These are phyloP conservation scores for Hyles vespertilio DNA, from an alignment of 1,140 invertebrate species.

Conservation along the genomic window DNA sequence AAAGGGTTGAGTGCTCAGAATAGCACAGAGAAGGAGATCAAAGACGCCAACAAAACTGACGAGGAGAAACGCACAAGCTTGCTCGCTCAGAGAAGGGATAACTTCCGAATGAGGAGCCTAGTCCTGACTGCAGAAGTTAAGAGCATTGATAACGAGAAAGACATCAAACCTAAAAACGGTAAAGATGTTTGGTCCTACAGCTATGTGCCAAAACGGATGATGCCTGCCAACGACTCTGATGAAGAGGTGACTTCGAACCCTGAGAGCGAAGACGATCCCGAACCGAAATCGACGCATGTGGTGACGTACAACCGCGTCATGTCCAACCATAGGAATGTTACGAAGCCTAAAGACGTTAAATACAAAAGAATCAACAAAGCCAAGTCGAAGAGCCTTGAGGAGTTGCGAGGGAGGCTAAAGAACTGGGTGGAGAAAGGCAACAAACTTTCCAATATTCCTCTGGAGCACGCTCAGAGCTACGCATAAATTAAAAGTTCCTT, in stretches of 20 bases:
- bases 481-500: slow-evolving; percentile 50
- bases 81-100: slow-evolving; percentile 62
- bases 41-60: slow-evolving; percentile 68
- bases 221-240: slow-evolving; percentile 67
- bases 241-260: slow-evolving; percentile 59
- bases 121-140: slow-evolving; percentile 65
- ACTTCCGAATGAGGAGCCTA: slow-evolving; percentile 69
- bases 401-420: slow-evolving; percentile 86
- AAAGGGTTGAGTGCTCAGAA: slow-evolving; percentile 76
- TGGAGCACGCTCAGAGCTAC: slow-evolving; percentile 74
- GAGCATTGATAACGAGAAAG: slow-evolving; percentile 67
- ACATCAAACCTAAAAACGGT: slow-evolving; percentile 49
- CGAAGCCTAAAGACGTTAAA: slow-evolving; percentile 93
- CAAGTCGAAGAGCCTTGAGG: slow-evolving; percentile 91
- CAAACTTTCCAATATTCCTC: slow-evolving; percentile 73
- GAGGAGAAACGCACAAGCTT: slow-evolving; percentile 68
- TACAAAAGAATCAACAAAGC: slow-evolving; percentile 94
- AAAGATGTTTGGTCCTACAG: slow-evolving; percentile 68
- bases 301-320: slow-evolving; percentile 91
- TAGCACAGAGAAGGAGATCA: slow-evolving; percentile 74
- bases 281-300: slow-evolving; percentile 76
- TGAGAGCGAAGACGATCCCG: slow-evolving; percentile 60
- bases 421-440: slow-evolving; percentile 90
- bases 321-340: slow-evolving; percentile 92
- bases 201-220: slow-evolving; percentile 73